Evolutionary conservation across 2,888 invertebrate species (phyloP).

Genomic region (Prostheceraeus crozeri): DNA sequence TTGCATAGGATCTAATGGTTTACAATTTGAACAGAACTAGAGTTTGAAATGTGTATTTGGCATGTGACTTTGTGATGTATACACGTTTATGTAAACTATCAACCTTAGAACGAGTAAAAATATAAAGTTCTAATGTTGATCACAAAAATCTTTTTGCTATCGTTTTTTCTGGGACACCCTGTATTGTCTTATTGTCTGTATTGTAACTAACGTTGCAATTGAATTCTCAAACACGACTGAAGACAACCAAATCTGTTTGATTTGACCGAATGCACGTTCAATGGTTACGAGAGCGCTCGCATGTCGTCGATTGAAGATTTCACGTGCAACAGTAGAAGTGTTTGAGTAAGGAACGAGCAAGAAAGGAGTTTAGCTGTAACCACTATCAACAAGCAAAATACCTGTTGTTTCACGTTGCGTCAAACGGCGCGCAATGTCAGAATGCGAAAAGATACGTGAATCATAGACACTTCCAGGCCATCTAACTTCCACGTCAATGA

Average conservation of each 20-base stretch:
- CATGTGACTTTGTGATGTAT: too few species aligned
- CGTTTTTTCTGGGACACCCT: too few species aligned
- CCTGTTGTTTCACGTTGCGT: neutral
- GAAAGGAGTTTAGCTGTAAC: neutral
- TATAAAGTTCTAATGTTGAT: too few species aligned
- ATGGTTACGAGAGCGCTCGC: neutral
- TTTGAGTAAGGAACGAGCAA: neutral
- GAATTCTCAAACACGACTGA: neutral
- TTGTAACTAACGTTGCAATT: too few species aligned
- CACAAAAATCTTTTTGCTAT: too few species aligned
- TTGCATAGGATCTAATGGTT: too few species aligned
- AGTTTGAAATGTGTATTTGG: too few species aligned
- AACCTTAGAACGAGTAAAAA: too few species aligned
- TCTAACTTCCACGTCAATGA: conserved; percentile 9
- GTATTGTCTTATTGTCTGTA: too few species aligned
- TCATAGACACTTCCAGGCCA: conserved; percentile 21
- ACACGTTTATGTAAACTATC: too few species aligned
- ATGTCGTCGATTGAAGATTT: conserved; percentile 5
- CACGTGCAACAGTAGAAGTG: neutral
- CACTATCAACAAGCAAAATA: conserved; percentile 13
- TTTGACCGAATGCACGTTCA: conserved; percentile 4
- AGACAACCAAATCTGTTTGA: conserved; percentile 20
- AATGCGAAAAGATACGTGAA: conserved; percentile 5
- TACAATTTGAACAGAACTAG: too few species aligned
- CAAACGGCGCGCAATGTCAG: neutral